Percentiles rank a stretch among this genome's conserved stretches.
phyloP scores from a whole-genome alignment of 2,113 vertebrate genomes.

The Pygoscelis antarcticus region DNA sequence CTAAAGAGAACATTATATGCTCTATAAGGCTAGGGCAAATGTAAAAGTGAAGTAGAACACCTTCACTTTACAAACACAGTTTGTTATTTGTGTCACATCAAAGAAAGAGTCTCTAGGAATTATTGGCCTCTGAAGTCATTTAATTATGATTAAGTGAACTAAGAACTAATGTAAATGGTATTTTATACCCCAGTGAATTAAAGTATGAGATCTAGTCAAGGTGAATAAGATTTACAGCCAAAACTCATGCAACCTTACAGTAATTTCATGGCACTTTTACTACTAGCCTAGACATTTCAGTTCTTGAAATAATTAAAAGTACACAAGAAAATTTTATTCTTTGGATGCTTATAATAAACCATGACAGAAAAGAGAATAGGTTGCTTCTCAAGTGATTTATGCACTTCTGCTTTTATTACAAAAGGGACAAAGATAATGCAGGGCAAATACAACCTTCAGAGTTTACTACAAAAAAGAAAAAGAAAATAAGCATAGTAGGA shows the following conservation, averaged over 20 bases:
- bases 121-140: conserved; percentile 77
- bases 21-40: conserved; percentile 58
- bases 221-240: conserved; percentile 78
- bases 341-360: conserved; percentile 45
- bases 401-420: conserved; percentile 28
- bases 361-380: conserved; percentile 21
- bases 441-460: background rate
- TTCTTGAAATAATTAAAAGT: conserved; percentile 76
- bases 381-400: conserved; percentile 46
- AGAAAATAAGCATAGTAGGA: background rate
- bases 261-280: conserved; percentile 76
- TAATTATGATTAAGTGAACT: conserved; percentile 82
- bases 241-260: conserved; percentile 75
- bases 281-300: conserved; percentile 56
- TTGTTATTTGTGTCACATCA: conserved; percentile 81
- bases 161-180: conserved; percentile 75
- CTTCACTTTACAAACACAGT: conserved; percentile 68
- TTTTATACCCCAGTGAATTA: conserved; percentile 79
- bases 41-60: conserved; percentile 66
- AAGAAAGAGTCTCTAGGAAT: conserved; percentile 72
- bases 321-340: conserved; percentile 51
- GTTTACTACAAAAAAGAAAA: background rate
- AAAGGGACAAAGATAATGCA: background rate
- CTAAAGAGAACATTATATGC: conserved; percentile 67
- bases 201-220: conserved; percentile 76